Evolutionary conservation across 2,888 invertebrate species (phyloP), one percentile per base, ranked within the genome.

Genomic region (Spodoptera picta): DNA sequence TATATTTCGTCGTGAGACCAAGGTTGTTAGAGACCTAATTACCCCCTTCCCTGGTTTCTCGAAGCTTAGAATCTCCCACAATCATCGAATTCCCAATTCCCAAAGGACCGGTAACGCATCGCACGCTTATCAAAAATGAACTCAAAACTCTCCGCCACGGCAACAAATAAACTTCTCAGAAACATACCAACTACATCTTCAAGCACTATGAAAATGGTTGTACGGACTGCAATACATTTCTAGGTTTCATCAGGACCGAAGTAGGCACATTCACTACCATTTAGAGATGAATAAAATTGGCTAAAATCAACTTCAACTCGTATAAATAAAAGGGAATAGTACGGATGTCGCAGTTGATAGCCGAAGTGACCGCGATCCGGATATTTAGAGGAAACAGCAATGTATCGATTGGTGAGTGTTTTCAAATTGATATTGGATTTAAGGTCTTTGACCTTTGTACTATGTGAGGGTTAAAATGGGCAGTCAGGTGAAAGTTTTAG

Each of bases 401-500:
- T 90, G 89, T 85, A 79, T 70, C 80, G 82, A 45, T 78, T 87
- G 86, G 90, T 91, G 62, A 91, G 89, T 87, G 44, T 54, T 60
- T 54, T 51, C 73, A 66, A 67, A 50, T 55, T 46, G 67, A 66
- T 73, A 55, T 51, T 51, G 67, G 43, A 66, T 31, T 55, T 24
- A 23, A 42, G 43, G 23, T 43, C 42, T 14, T 3, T 67, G 55
- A 51, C 24, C 45, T 9, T 66, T 73, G n/a, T 7, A 50, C 44
- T 7, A 50, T 47, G 19, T 46, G 12, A 6, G 7, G 3, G 1
- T 3, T 7, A 45, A 0, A 10, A 12, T 27, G 23, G 49, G 6
- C 3, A 9, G 10, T n/a, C 14, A 24, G 5, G 19, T 14, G 10
- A 23, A 50, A 4, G 6, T 10, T 64, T 43, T 19, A 36, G 36